Evolutionary conservation across 2,888 invertebrate species (phyloP).

Genomic region (Fabriciana adippe): DNA sequence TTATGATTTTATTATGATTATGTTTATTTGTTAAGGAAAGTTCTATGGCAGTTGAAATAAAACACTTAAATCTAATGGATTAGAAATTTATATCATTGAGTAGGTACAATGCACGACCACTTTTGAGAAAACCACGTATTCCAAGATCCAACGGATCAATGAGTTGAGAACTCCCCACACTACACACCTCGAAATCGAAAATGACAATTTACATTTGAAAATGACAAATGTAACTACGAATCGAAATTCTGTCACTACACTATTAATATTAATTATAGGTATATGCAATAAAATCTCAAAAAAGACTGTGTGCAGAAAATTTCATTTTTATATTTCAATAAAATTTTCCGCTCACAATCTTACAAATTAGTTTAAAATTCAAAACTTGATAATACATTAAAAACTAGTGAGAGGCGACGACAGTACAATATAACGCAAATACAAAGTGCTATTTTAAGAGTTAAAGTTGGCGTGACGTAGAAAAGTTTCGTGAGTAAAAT

Average conservation of each 20-base stretch:
- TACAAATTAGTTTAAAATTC: conserved; percentile 61
- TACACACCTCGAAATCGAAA: conserved; percentile 54
- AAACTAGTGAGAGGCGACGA: conserved; percentile 62
- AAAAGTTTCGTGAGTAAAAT: conserved; percentile 31
- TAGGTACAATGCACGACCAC: conserved; percentile 72
- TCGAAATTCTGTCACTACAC: conserved; percentile 73
- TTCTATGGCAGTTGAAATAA: conserved; percentile 53
- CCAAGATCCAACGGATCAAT: conserved; percentile 50
- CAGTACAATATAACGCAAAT: conserved; percentile 49
- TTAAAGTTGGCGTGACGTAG: conserved; percentile 26
- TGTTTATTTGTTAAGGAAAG: not conserved
- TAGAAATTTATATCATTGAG: conserved; percentile 82
- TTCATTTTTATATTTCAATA: conserved; percentile 19
- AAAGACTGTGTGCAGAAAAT: conserved; percentile 55
- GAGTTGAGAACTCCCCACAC: conserved; percentile 45
- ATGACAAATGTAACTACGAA: conserved; percentile 78
- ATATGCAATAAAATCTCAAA: conserved; percentile 73
- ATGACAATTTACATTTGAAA: conserved; percentile 67
- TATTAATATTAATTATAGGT: conserved; percentile 67
- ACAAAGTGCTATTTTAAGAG: conserved; percentile 59
- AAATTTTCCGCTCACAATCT: conserved; percentile 30
- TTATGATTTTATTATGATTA: not conserved
- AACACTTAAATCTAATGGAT: conserved; percentile 76
- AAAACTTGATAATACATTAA: conserved; percentile 52
- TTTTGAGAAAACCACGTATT: conserved; percentile 63